Base-by-base conservation (phyloP, 2,888 invertebrate genomes). In the Caenorhabditis sp. region DNA sequence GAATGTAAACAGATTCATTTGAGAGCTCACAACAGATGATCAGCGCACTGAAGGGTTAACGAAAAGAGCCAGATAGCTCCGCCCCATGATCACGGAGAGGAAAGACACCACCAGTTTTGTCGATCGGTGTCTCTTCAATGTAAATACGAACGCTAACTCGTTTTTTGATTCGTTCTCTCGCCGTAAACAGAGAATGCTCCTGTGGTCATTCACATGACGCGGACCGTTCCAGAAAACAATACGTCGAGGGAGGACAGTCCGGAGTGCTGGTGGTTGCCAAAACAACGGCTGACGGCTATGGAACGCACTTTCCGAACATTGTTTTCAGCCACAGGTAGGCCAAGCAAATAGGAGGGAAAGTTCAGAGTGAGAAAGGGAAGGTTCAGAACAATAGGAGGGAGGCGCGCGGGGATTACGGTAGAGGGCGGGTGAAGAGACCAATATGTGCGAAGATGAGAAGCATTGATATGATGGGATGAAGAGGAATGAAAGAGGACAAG, bases 171-270 rank as follows among this genome's bases (percentile, higher is more conserved):
- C 32, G 17, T 45, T 45, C 45, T n/a, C 26, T 43, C 46, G 37
- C n/a, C 24, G 55, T 65, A n/a, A 65, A 65, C 65, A 65, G 35
- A 39, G 20, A 55, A 37, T 46, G 45, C 55, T 65, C 63, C 43
- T 52, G 35, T 35, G 53, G 46, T 46, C 63, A 65, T 65, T 65
- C 65, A 65, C 65, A 65, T 65, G 65, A 65, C 55, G 52, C 27
- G 35, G 24, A 53, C 45, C 46, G 66, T 66, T 50, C 66, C 56
- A 48, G 56, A 66, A 66, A 66, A 56, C 48, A 66, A 41, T 50
- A 43, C 9, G 13, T 11, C 20, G 52, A 8, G 13, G 11, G n/a
- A 65, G 55, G 55, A 65, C 65, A 65, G 46, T 65, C 65, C 55
- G 46, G 65, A 2, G 48, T 6, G 24, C 37, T 46, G 55, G 45